Evolutionary conservation across 92 coral and sea anemone species (phyloP).

Genomic region (Zoanthus solanderi): DNA sequence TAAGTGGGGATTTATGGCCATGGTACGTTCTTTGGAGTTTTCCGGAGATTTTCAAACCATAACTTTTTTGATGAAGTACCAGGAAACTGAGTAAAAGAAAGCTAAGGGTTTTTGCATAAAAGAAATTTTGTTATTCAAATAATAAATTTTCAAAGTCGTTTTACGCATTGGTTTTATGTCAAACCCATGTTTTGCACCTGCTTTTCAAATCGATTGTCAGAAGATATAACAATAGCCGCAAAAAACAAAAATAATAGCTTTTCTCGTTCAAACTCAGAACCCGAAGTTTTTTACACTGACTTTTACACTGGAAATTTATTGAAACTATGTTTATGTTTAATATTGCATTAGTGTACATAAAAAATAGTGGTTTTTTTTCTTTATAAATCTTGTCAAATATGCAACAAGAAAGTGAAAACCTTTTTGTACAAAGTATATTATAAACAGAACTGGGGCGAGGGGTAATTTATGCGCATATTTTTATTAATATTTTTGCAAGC

Average conservation of each 20-base stretch:
- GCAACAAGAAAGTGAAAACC: not conserved
- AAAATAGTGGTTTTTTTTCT: not conserved
- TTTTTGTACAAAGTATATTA: too few relatives aligned
- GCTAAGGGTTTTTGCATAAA: too few relatives aligned
- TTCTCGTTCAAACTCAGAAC: not conserved
- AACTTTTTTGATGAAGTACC: too few relatives aligned
- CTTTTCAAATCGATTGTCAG: not conserved
- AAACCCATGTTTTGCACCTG: not conserved
- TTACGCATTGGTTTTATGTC: not conserved
- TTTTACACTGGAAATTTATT: not conserved
- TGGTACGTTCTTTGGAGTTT: too few relatives aligned
- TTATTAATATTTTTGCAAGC: not conserved
- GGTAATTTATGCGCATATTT: conserved; percentile 6
- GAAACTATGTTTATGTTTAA: not conserved
- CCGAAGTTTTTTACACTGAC: not conserved
- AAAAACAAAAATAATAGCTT: not conserved
- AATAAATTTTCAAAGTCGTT: too few relatives aligned
- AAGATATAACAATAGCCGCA: not conserved
- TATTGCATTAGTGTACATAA: too few relatives aligned
- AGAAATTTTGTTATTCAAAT: not conserved
- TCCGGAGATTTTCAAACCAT: too few relatives aligned
- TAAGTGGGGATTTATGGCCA: too few relatives aligned
- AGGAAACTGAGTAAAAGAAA: too few relatives aligned
- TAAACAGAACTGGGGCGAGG: not conserved
- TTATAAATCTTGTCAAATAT: not conserved